Percentiles rank a stretch among this genome's conserved stretches.
Evolutionary conservation across 2,888 invertebrate species (phyloP).

Genomic region (Lepas anatifera): DNA sequence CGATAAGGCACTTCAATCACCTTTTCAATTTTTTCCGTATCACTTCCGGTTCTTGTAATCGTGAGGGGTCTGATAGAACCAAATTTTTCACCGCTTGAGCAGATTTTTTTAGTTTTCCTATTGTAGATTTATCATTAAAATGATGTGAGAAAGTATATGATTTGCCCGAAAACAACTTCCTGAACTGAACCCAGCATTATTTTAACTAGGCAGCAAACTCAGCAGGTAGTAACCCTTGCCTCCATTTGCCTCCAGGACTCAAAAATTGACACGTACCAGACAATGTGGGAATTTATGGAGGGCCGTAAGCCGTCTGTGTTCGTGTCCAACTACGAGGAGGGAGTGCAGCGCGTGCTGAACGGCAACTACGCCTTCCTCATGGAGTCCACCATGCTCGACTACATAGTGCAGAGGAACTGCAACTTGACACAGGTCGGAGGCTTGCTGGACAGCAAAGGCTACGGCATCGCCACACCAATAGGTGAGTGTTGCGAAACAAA

Average conservation of each 20-base stretch:
- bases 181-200: too few relatives aligned
- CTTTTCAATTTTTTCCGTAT: too few relatives aligned
- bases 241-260: slow-evolving; percentile 38
- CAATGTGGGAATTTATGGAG: slow-evolving; percentile 95
- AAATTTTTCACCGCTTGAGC: too few relatives aligned
- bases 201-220: too few relatives aligned
- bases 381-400: slow-evolving; percentile 97
- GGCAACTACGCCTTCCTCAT: slow-evolving; percentile 95
- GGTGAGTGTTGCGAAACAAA: too few relatives aligned
- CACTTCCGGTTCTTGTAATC: too few relatives aligned
- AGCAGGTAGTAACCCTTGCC: neutral
- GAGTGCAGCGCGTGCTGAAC: slow-evolving; percentile 62
- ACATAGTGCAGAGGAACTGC: slow-evolving; percentile 85
- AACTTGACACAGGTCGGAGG: slow-evolving; percentile 96
- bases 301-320: slow-evolving; percentile 63
- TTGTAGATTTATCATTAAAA: too few relatives aligned
- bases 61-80: too few relatives aligned
- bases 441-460: slow-evolving; percentile 67
- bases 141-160: too few relatives aligned
- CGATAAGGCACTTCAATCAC: too few relatives aligned
- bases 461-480: slow-evolving; percentile 93
- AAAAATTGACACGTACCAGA: slow-evolving; percentile 76
- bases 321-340: slow-evolving; percentile 80
- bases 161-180: too few relatives aligned
- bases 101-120: too few relatives aligned